Conservation (phyloP, 2,888 invertebrate genomes). For the Polia nebulosa region DNA sequence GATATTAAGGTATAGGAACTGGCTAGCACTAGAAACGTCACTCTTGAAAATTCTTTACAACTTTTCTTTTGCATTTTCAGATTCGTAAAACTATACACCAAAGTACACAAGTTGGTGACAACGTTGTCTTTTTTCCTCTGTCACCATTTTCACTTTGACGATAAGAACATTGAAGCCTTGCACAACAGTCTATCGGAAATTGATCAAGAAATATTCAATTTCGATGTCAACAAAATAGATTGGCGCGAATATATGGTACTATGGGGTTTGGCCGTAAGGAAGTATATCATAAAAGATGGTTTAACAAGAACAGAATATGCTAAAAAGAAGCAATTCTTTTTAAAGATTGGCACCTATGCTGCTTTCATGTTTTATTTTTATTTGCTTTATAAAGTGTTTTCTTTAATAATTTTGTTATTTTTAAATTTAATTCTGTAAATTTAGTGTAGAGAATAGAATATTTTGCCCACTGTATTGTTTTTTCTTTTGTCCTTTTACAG, state of each 20-base stretch:
- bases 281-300: conserved; percentile 55
- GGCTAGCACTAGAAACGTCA: too few species aligned
- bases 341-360: conserved; percentile 1
- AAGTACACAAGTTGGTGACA: conserved; percentile 57
- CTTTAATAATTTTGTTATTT: background rate
- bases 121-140: conserved; percentile 49
- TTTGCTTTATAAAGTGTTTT: conserved; percentile 8
- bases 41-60: background rate
- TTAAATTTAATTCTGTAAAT: background rate
- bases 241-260: conserved; percentile 56
- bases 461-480: too few species aligned
- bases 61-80: conserved; percentile 52
- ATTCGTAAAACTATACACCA: conserved; percentile 59
- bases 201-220: conserved; percentile 67
- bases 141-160: conserved; percentile 64
- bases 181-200: conserved; percentile 47
- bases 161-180: conserved; percentile 57
- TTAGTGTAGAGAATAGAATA: background rate
- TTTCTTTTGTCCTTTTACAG: background rate
- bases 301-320: conserved; percentile 53
- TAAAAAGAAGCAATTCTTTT: conserved; percentile 45
- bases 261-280: conserved; percentile 60
- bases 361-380: conserved; percentile 5
- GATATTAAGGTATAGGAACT: too few species aligned
- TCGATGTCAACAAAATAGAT: conserved; percentile 60